Conservation (phyloP, 2,797 vertebrate species). For the Pangasius macronema region DNA sequence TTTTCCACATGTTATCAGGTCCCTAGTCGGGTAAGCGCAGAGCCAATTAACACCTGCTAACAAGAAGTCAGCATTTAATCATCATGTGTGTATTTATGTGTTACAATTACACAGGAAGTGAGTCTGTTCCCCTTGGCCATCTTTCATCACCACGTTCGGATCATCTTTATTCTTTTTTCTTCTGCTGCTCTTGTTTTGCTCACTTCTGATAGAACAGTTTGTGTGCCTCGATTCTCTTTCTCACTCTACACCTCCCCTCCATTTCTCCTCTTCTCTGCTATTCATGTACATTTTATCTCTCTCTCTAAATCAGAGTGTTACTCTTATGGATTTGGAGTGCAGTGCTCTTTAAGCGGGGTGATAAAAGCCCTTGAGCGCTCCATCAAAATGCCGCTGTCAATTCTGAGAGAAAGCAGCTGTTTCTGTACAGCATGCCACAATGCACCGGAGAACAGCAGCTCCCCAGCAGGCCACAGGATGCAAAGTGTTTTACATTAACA, state of each 20-base stretch:
- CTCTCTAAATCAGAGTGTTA: slow-evolving; percentile 41
- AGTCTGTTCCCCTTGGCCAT: slow-evolving; percentile 51
- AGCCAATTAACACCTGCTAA: slow-evolving; percentile 79
- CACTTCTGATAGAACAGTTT: slow-evolving; percentile 40
- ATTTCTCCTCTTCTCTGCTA: slow-evolving; percentile 27
- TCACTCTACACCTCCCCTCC: slow-evolving; percentile 19
- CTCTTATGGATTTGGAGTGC: slow-evolving; percentile 46
- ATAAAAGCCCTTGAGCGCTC: slow-evolving; percentile 48
- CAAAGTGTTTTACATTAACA: slow-evolving; percentile 20
- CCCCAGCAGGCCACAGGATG: slow-evolving; percentile 16
- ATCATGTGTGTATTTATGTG: slow-evolving; percentile 45
- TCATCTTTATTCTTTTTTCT: slow-evolving; percentile 42
- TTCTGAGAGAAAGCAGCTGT: slow-evolving; percentile 41
- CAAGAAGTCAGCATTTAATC: slow-evolving; percentile 55
- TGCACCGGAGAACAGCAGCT: slow-evolving; percentile 28
- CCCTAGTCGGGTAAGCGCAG: slow-evolving; percentile 75
- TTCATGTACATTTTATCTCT: slow-evolving; percentile 27
- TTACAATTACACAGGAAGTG: slow-evolving; percentile 57
- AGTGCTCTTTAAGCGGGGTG: slow-evolving; percentile 48
- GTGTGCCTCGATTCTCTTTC: background rate
- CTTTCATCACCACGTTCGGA: slow-evolving; percentile 50
- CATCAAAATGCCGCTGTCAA: slow-evolving; percentile 44
- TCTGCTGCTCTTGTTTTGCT: slow-evolving; percentile 43
- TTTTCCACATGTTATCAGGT: slow-evolving; percentile 62
- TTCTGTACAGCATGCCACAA: slow-evolving; percentile 42